Base-by-base conservation (phyloP, 1,140 invertebrate species). In the Anoplolepis gracilipes region DNA sequence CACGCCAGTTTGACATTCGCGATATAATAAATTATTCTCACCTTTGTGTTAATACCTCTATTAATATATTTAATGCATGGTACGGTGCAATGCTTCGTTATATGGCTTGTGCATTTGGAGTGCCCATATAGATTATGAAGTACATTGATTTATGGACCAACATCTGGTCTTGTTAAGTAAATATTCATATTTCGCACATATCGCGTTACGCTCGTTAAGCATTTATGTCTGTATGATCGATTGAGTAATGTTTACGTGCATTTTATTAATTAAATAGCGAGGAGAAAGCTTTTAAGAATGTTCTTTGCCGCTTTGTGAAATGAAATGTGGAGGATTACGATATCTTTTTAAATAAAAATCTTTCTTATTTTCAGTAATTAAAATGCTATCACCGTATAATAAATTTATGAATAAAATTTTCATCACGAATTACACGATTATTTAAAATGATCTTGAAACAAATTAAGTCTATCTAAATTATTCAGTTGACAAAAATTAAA, bases 131-230 rank as follows among this genome's bases (percentile, higher is more conserved):
- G 78, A 82, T 82, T 82, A 73, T 82, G 78, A 73, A 82, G 78
- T 72, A 82, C 67, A 28, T 33, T 82, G 78, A 82, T 82, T 73
- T 82, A 82, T 82, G 67, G n/a, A 59, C 39, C 78, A 61, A 33
- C 78, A 59, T 82, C 78, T 55, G 53, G 78, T 36, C 28, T 33
- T 13, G 55, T 73, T 73, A 59, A 73, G 67, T 73, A 73, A 82
- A 82, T 82, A 82, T 82, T 61, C 67, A 82, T 73, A 82, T 82
- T 82, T 82, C n/a, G 49, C 78, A 82, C 78, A 39, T 39, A 72
- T 73, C 67, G 39, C 28, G 67, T 82, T 59, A 59, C 65, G 73
- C 16, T 33, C 49, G 13, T 33, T 72, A 72, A 57, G 33, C 64
- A 59, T 82, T 49, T 82, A 61, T 19, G 33, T n/a, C 42, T 42